Percentiles rank a stretch among this genome's conserved stretches.
Evolutionary conservation across 2,888 invertebrate genomes (phyloP).

Genomic region (Thecocarcelia acutangulata): DNA sequence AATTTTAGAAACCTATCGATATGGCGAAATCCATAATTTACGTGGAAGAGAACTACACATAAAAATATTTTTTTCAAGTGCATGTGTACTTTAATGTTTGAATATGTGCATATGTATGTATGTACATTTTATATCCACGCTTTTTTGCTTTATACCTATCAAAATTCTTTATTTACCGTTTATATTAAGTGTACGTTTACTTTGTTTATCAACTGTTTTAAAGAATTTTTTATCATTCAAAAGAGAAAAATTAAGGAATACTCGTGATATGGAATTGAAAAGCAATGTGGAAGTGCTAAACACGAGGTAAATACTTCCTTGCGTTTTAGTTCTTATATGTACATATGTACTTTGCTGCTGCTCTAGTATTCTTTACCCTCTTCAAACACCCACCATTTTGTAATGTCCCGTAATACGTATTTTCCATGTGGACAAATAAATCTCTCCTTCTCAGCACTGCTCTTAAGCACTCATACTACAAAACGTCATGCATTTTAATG

Average conservation of each 20-base stretch:
- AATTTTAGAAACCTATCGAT: too few species aligned
- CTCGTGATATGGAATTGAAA: conserved; percentile 15
- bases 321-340: conserved; percentile 21
- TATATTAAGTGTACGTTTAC: neutral
- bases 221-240: conserved; percentile 5
- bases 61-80: too few species aligned
- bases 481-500: conserved; percentile 29
- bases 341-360: neutral
- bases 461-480: neutral
- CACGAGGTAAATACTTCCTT: conserved; percentile 48
- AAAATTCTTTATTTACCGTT: too few species aligned
- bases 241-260: neutral
- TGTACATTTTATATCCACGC: too few species aligned
- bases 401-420: neutral
- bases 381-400: conserved; percentile 25
- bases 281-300: conserved; percentile 23
- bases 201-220: conserved; percentile 7
- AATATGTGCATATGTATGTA: neutral
- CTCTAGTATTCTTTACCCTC: neutral
- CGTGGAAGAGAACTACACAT: too few species aligned
- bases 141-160: too few species aligned
- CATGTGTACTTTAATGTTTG: too few species aligned
- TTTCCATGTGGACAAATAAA: conserved; percentile 20
- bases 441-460: neutral
- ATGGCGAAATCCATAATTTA: too few species aligned